Evolutionary conservation across 2,113 vertebrate genomes (phyloP).

Genomic region (Phaetusa simplex): DNA sequence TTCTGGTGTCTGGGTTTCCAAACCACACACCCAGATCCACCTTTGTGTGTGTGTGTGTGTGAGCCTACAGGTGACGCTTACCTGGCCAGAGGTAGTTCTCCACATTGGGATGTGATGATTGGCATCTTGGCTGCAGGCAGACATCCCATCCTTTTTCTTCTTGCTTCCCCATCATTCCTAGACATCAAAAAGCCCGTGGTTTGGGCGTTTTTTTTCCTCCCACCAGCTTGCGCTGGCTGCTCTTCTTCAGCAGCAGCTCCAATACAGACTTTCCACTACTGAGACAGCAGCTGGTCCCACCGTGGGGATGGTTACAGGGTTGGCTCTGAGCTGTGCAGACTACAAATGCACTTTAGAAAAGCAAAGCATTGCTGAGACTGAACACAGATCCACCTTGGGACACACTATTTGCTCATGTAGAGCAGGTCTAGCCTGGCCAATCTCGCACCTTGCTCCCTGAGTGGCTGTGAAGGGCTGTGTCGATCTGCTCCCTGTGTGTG

Average conservation of each 20-base stretch:
- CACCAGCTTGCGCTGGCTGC: neutral
- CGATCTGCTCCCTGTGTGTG: neutral
- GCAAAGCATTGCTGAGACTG: neutral
- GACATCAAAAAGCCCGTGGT: neutral
- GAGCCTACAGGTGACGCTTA: neutral
- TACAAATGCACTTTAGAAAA: neutral
- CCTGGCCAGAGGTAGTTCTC: neutral
- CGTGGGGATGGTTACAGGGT: neutral
- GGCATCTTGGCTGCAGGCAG: neutral
- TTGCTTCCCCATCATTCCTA: neutral
- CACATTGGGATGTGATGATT: neutral
- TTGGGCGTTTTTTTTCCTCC: neutral
- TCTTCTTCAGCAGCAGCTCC: neutral
- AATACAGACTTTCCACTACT: neutral
- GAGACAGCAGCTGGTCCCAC: neutral
- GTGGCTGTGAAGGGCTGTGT: neutral
- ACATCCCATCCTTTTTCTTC: neutral
- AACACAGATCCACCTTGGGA: neutral
- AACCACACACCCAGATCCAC: fast-evolving
- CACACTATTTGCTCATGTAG: neutral
- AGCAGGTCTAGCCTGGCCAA: neutral
- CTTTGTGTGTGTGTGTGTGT: fast-evolving
- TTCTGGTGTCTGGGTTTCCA: neutral
- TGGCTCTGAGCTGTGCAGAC: neutral
- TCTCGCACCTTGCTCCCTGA: too few species aligned